Percentiles rank a stretch among this genome's conserved stretches.
Conservation (phyloP, 2,888 invertebrate species). For the Arrhopalites spinosus region DNA sequence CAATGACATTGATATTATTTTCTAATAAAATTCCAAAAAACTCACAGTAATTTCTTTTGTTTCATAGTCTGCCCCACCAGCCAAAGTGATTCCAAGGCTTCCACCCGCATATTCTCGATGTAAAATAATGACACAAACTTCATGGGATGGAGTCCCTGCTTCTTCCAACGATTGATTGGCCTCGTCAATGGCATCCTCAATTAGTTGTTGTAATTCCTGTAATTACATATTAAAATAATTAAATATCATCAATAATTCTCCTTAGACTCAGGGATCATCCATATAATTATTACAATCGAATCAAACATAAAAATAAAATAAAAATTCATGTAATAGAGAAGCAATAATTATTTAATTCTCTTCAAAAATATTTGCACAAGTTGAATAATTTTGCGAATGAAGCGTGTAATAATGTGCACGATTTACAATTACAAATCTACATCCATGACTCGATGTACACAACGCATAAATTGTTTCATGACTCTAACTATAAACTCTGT, state of each 20-base stretch:
- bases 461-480: no score
- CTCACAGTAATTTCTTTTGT: constrained; percentile 87
- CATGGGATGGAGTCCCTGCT: constrained; percentile 61
- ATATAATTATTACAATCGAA: not conserved
- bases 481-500: not conserved
- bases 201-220: constrained; percentile 67
- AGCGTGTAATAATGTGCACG: no score
- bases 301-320: not conserved
- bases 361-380: no score
- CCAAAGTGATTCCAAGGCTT: constrained; percentile 83
- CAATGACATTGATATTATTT: not conserved
- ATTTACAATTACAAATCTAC: no score
- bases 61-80: constrained; percentile 89
- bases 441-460: no score
- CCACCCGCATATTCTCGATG: constrained; percentile 72
- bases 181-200: constrained; percentile 63
- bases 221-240: not conserved
- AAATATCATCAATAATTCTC: no score
- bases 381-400: no score
- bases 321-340: not conserved
- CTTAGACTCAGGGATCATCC: no score
- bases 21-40: not conserved
- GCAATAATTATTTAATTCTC: no score
- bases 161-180: constrained; percentile 70
- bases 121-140: constrained; percentile 69